Evolutionary conservation across 1,140 invertebrate species (phyloP).

Genomic region (Drosophila ironensis): DNA sequence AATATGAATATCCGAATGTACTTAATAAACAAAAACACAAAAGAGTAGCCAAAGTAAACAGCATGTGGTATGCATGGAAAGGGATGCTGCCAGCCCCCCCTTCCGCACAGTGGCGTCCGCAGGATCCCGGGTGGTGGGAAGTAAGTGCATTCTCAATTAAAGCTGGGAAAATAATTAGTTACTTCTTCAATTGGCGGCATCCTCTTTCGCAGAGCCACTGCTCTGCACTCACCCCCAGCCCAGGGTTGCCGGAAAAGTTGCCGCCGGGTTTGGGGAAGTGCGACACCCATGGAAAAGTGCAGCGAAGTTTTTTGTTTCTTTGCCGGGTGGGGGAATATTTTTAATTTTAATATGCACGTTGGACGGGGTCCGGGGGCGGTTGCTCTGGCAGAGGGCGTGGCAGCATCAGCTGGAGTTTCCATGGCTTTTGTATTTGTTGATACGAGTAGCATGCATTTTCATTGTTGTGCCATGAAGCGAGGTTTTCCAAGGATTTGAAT

Average conservation of each 20-base stretch:
- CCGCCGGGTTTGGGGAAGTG: constrained; percentile 2
- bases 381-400: constrained; percentile 3
- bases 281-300: constrained; percentile 44
- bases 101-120: constrained; percentile 1
- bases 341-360: constrained; percentile 55
- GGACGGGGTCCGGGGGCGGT: constrained; percentile 22
- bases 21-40: constrained; percentile 62
- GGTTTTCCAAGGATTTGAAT: constrained; percentile 14
- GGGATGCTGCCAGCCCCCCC: constrained; percentile 4
- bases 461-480: constrained; percentile 7
- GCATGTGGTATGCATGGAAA: constrained; percentile 49
- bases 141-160: too few relatives aligned
- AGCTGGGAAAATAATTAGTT: background rate
- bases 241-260: constrained; percentile 5
- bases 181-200: too few relatives aligned
- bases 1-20: constrained; percentile 61
- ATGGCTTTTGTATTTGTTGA: constrained; percentile 21
- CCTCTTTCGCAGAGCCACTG: too few relatives aligned
- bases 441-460: background rate
- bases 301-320: constrained; percentile 26
- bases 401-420: constrained; percentile 31
- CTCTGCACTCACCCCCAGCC: too few relatives aligned
- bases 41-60: constrained; percentile 59
- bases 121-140: too few relatives aligned
- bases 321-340: constrained; percentile 34